A percentile compares a stretch with the other conserved stretches of the same genome.
phyloP scores from a whole-genome alignment of 2,797 vertebrate genomes.

The Gobio occitaniae region DNA sequence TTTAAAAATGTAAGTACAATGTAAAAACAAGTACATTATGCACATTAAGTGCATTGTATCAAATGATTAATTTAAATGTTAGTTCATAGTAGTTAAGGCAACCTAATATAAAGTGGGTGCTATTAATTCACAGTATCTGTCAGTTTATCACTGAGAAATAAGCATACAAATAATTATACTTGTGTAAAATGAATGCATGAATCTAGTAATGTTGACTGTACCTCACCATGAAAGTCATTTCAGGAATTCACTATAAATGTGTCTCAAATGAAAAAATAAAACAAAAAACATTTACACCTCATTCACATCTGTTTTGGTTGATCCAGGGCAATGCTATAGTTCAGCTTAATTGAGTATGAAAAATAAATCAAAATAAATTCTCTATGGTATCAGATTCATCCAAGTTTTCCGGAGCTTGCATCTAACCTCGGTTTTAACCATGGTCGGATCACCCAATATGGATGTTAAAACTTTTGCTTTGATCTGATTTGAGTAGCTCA shows the following conservation, averaged over 20 bases:
- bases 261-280: no score
- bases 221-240: not conserved
- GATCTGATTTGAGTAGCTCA: not conserved
- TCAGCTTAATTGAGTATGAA: not conserved
- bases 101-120: no score
- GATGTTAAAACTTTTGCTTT: not conserved
- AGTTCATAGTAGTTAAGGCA: no score
- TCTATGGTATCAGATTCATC: not conserved
- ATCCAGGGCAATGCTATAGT: not conserved
- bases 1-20: no score
- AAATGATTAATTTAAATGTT: no score
- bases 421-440: not conserved
- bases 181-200: not conserved
- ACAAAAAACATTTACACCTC: not conserved
- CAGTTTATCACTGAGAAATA: not conserved
- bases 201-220: not conserved
- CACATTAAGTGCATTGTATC: no score
- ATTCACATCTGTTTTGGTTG: slow-evolving; percentile 1
- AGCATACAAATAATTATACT: not conserved
- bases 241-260: not conserved
- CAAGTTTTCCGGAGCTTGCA: not conserved
- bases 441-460: not conserved
- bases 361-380: not conserved
- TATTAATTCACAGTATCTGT: not conserved
- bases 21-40: no score